Conservation (phyloP, 2,888 invertebrate genomes). For the Carterocephalus palaemon region DNA sequence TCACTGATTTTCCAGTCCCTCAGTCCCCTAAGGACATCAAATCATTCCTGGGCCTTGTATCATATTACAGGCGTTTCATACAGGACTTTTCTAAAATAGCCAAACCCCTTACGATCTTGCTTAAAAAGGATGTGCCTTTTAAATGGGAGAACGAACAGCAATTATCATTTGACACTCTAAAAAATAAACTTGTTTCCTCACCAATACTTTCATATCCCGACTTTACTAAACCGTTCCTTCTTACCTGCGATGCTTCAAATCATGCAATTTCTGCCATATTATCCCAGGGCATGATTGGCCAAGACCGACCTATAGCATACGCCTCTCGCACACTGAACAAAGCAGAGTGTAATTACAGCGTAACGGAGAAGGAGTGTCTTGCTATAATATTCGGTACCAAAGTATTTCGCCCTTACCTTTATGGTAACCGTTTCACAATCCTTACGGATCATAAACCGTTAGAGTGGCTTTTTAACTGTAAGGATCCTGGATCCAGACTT, state of each 20-base stretch:
- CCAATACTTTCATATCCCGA: too few species aligned
- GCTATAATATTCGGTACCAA: constrained; percentile 26
- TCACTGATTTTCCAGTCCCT: too few species aligned
- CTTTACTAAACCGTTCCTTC: constrained; percentile 11
- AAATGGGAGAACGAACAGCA: too few species aligned
- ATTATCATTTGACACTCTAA: too few species aligned
- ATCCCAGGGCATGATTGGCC: constrained; percentile 30
- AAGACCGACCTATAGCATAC: constrained; percentile 29
- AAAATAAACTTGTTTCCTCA: too few species aligned
- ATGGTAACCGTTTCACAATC: constrained; percentile 30
- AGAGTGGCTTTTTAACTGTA: constrained; percentile 30
- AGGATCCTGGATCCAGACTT: constrained; percentile 28
- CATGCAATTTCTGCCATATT: constrained; percentile 30
- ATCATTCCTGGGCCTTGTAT: too few species aligned
- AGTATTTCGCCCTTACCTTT: constrained; percentile 39
- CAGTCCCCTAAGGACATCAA: too few species aligned
- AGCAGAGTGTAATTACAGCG: constrained; percentile 20
- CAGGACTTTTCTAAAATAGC: constrained; percentile 29
- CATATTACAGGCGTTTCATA: constrained; percentile 39
- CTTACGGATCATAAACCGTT: constrained; percentile 32
- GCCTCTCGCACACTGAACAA: constrained; percentile 25
- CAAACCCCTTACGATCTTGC: constrained; percentile 37
- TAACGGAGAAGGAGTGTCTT: constrained; percentile 26
- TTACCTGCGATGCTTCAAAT: constrained; percentile 13
- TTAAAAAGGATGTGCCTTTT: constrained; percentile 31